These are phyloP conservation scores for Drosophila neotestacea DNA, from an alignment of 2,888 invertebrate genomes.

Conservation along the genomic window DNA sequence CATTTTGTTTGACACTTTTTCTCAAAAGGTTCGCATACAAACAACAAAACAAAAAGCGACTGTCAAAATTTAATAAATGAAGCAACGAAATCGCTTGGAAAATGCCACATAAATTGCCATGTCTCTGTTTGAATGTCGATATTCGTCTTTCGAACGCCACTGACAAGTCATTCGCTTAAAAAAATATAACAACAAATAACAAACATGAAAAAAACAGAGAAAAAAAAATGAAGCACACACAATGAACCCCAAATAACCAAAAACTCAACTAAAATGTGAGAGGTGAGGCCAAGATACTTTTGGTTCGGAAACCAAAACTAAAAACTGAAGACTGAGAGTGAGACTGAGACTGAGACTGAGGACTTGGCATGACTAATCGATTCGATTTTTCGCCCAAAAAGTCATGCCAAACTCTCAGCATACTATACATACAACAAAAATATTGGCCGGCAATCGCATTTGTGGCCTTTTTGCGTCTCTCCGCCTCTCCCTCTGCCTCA, in stretches of 20 bases:
- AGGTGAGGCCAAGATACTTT: slow-evolving; percentile 49
- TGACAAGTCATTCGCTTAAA: slow-evolving; percentile 69
- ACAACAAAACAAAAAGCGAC: slow-evolving; percentile 25
- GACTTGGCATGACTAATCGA: slow-evolving; percentile 78
- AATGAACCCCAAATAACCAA: slow-evolving; percentile 35
- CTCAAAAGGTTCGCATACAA: slow-evolving; percentile 7
- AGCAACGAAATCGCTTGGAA: slow-evolving; percentile 73
- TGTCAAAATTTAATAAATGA: slow-evolving; percentile 69
- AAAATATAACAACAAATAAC: slow-evolving; percentile 12
- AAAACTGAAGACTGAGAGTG: slow-evolving; percentile 44
- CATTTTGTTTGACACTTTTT: slow-evolving; percentile 18
- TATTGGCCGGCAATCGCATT: slow-evolving; percentile 39
- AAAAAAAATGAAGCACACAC: slow-evolving; percentile 24
- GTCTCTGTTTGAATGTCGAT: slow-evolving; percentile 59
- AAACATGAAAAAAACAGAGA: slow-evolving; percentile 1
- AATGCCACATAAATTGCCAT: slow-evolving; percentile 76
- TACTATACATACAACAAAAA: slow-evolving; percentile 21
- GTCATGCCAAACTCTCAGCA: slow-evolving; percentile 57
- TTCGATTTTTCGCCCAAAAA: slow-evolving; percentile 78
- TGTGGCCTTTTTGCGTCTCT: slow-evolving; percentile 27
- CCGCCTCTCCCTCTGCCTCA: slow-evolving; percentile 14
- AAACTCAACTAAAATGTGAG: slow-evolving; percentile 55
- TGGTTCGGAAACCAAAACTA: slow-evolving; percentile 21
- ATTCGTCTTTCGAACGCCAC: slow-evolving; percentile 51
- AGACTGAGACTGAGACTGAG: slow-evolving; percentile 40